These are phyloP conservation scores for Gryllus longicercus DNA, from an alignment of 2,888 invertebrate species.

Conservation along the genomic window DNA sequence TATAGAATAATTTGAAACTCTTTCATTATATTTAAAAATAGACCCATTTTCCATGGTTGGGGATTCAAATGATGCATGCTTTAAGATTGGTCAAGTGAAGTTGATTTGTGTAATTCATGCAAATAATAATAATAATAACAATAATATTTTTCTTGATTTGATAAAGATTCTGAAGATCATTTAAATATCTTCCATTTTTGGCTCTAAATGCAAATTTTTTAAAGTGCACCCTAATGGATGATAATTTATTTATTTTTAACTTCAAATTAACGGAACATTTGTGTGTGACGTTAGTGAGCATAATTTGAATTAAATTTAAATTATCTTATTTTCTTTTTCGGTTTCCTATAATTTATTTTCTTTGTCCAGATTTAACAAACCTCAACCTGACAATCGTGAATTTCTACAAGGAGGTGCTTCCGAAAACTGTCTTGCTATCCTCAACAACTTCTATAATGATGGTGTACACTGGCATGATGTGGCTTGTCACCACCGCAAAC, in stretches of 20 bases:
- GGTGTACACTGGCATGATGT: constrained; percentile 89
- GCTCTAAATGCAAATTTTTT: background rate
- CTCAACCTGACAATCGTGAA: constrained; percentile 84
- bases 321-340: background rate
- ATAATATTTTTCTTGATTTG: no score
- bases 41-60: no score
- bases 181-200: no score
- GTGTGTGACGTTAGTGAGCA: background rate
- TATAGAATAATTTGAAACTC: no score
- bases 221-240: background rate
- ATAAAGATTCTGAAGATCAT: no score
- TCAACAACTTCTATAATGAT: constrained; percentile 88
- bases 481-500: constrained; percentile 85
- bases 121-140: no score
- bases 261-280: no score
- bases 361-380: constrained; percentile 62
- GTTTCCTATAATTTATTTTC: constrained; percentile 32
- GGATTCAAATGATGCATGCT: no score
- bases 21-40: no score
- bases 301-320: background rate
- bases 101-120: no score
- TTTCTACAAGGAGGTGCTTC: constrained; percentile 76
- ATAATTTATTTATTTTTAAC: background rate
- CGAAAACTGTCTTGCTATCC: constrained; percentile 79
- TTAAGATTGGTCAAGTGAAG: no score